These are phyloP conservation scores for Pantelozetes paolii DNA, from an alignment of 2,888 invertebrate species.

Conservation along the genomic window DNA sequence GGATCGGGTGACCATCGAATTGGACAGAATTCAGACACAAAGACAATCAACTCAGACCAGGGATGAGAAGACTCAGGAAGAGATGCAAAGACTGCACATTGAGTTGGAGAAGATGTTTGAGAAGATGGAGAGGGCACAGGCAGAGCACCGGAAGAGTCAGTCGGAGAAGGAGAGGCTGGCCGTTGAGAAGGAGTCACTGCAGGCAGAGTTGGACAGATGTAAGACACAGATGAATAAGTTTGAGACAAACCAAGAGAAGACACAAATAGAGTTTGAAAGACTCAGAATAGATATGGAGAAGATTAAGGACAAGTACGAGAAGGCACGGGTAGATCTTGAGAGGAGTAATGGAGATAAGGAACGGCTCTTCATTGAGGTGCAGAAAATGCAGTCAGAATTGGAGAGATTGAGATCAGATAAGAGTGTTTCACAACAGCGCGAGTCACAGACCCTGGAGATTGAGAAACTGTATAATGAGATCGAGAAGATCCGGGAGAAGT, in stretches of 20 bases:
- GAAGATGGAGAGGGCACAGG: constrained; percentile 76
- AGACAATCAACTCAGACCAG: constrained; percentile 76
- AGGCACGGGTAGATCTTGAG: constrained; percentile 47
- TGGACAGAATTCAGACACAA: constrained; percentile 80
- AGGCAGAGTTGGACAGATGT: constrained; percentile 72
- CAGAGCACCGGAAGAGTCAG: constrained; percentile 58
- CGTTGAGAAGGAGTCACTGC: constrained; percentile 68
- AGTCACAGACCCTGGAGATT: constrained; percentile 41
- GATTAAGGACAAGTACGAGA: constrained; percentile 51
- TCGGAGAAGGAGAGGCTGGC: constrained; percentile 67
- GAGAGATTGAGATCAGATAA: constrained; percentile 42
- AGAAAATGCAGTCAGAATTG: constrained; percentile 42
- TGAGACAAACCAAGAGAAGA: constrained; percentile 57
- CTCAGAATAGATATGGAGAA: constrained; percentile 63
- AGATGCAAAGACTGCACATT: constrained; percentile 78
- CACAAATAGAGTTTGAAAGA: constrained; percentile 48
- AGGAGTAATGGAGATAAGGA: constrained; percentile 45
- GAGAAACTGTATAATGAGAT: constrained; percentile 47
- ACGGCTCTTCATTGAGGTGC: constrained; percentile 43
- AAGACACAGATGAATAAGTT: constrained; percentile 69
- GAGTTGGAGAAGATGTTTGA: constrained; percentile 87
- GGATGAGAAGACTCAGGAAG: constrained; percentile 83
- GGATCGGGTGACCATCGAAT: constrained; percentile 58
- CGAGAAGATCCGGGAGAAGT: constrained; percentile 48
- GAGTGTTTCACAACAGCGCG: constrained; percentile 37